Base-by-base conservation (phyloP, 2,797 vertebrate genomes). In the Chromobotia macracanthus region DNA sequence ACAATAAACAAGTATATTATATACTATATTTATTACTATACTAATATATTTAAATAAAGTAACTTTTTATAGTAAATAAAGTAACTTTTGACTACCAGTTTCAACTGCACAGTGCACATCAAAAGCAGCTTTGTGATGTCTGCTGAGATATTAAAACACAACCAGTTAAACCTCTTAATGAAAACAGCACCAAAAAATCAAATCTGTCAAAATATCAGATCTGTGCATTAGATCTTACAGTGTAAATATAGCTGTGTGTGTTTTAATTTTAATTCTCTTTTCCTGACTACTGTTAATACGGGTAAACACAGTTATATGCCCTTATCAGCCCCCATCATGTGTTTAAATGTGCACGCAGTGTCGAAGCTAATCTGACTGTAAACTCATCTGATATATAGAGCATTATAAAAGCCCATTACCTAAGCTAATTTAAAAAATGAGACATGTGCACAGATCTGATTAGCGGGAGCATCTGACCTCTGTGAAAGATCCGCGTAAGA, bases 371-470 rank as follows among this genome's bases (percentile, higher is more conserved):
- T 61, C 71, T 50, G 44, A 61, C 44, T 78, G 44, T 41, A 51
- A 78, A 63, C 25, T 61, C 56, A 44, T 78, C 76, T 78, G 51
- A 67, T 76, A 78, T 63, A 55, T 71, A 64, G 76, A 78, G 58
- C 56, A 44, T 71, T 53, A 64, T 63, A 46, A 64, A 71, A 78
- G 56, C 55, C 31, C 67, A 78, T 78, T 64, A 64, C 67, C 66
- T 63, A 28, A 79, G 76, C 58, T 79, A 51, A 72, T 79, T 71
- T 44, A 53, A 79, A 78, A 64, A 79, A 55, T 79, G 58, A 72
- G 46, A 28, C 75, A 51, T 60, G 55, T 63, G 75, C 75, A 77
- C 19, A 50, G 61, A 77, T 70, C 66, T 50, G 67, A 79, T 79
- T 38, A 71, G 68, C 38, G 31, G 25, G 16, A 46, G 50, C 31